Conservation (phyloP, 2,888 invertebrate species). For the Amphipyra tragopoginis region DNA sequence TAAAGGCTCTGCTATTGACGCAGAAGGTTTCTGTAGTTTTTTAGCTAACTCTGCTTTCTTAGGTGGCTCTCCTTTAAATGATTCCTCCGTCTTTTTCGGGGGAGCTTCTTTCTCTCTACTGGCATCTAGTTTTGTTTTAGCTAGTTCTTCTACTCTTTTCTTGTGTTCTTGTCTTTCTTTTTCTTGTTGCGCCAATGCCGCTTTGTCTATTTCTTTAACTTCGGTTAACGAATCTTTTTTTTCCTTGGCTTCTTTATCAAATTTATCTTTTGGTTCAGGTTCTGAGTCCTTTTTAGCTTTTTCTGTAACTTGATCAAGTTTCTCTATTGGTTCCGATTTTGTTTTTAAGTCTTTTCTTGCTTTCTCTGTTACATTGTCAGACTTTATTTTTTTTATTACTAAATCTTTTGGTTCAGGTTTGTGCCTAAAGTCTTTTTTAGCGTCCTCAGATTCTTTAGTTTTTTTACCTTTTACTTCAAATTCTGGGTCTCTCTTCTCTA, state of each 20-base stretch:
- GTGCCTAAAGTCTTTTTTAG: neutral
- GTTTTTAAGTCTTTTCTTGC: constrained; percentile 1
- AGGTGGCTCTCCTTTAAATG: neutral
- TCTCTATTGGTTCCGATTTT: constrained; percentile 26
- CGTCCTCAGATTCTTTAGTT: neutral
- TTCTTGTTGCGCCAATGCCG: neutral
- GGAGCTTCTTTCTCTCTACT: neutral
- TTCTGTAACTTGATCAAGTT: constrained; percentile 4
- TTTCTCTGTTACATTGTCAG: neutral
- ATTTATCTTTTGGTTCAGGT: constrained; percentile 20
- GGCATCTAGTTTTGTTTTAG: neutral
- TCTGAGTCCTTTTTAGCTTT: constrained; percentile 1
- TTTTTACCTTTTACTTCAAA: neutral
- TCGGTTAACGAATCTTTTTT: neutral
- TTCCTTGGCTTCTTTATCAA: constrained; percentile 3
- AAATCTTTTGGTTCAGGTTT: neutral
- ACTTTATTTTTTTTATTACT: neutral
- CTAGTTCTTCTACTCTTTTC: neutral
- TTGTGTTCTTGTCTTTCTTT: neutral
- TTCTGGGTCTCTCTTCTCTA: neutral
- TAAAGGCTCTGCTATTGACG: neutral
- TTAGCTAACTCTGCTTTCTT: neutral
- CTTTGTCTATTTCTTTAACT: neutral
- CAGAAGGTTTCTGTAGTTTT: neutral
- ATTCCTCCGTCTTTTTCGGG: neutral